These are phyloP conservation scores for Brachionus sp. DNA, from an alignment of 1,140 invertebrate genomes.

Conservation along the genomic window DNA sequence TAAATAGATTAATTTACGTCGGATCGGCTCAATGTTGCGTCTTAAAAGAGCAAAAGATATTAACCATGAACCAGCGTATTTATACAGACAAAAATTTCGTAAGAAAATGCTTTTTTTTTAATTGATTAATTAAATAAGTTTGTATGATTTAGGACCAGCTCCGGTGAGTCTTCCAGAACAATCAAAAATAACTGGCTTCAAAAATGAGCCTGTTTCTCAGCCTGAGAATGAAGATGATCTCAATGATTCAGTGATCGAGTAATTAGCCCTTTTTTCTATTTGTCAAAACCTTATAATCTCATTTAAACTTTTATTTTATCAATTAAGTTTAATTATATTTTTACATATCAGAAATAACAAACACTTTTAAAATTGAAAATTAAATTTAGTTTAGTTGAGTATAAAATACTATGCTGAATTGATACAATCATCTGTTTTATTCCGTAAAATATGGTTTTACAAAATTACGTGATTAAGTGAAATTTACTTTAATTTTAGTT, in stretches of 20 bases:
- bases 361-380: no score
- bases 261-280: background rate
- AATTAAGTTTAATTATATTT: no score
- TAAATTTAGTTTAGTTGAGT: no score
- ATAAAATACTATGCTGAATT: no score
- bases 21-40: slow-evolving; percentile 42
- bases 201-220: slow-evolving; percentile 2
- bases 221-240: slow-evolving; percentile 38
- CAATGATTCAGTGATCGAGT: slow-evolving; percentile 37
- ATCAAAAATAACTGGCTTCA: slow-evolving; percentile 17
- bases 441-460: no score
- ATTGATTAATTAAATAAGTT: background rate
- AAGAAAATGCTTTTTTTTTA: background rate
- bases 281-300: no score
- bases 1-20: slow-evolving; percentile 27
- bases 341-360: no score
- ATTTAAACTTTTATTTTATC: no score
- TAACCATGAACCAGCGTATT: slow-evolving; percentile 43
- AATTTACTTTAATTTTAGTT: no score
- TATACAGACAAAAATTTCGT: slow-evolving; percentile 43
- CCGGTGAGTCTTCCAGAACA: slow-evolving; percentile 34
- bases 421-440: no score
- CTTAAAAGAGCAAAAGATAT: slow-evolving; percentile 35
- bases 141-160: slow-evolving; percentile 17
- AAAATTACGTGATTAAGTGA: no score